Evolutionary conservation across 1,140 invertebrate species (phyloP), one percentile per base, ranked within the genome.

Genomic region (Lucilia sericata): DNA sequence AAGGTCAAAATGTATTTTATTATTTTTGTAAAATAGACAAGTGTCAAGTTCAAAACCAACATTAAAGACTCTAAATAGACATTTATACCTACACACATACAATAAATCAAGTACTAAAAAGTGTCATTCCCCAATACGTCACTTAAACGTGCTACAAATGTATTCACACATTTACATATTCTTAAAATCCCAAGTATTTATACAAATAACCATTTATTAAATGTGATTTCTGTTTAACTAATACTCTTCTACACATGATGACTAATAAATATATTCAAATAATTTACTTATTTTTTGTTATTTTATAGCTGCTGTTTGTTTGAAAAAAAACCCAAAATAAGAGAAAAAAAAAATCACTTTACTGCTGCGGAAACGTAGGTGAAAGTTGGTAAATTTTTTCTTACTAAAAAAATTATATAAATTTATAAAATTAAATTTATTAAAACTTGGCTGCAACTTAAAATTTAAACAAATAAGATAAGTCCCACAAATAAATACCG

Each of bases 341-440:
- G 25, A 30, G 25, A 30, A 2, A 30, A 78, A 78, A 49, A n/a
- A 10, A 80, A 51, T 12, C 47, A 51, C 76, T 25, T 12, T 2
- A 10, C 76, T 70, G 25, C 2, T 70, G 55, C 82, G 51, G 82
- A 82, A 82, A 82, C 30, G 30, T 82, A 82, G 65, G 76, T 49
- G 76, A 70, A 82, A 82, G 51, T 82, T 60, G 12, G 21, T 70
- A 60, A 82, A 60, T 30, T 30, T 30, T 30, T 30, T 30, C 25
- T 30, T 30, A 30, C 25, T 3, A 30, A 30, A 30, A 30, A 30
- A 30, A 30, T 30, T 30, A 30, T 30, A 30, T 30, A 30, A 30
- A 30, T 30, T 30, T 30, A 2, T 30, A 3, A 5, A 55, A 10
- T 19, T 19, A 25, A 75, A n/a, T 75, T 55, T 17, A 55, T 55